Evolutionary conservation across 2,888 invertebrate species (phyloP).

Genomic region (Sicus ferrugineus): DNA sequence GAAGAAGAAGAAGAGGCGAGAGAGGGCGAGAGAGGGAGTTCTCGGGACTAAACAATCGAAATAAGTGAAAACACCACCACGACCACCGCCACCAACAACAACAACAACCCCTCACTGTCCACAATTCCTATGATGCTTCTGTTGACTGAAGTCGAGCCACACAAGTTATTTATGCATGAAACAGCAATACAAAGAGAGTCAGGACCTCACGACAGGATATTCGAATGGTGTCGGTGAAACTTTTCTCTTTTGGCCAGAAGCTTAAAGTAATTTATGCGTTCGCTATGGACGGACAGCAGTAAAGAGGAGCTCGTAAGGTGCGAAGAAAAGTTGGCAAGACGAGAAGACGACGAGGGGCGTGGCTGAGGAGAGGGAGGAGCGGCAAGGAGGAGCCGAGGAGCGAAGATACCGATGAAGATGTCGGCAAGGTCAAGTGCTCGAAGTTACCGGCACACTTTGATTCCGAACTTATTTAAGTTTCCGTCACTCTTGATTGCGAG

Average conservation of each 20-base stretch:
- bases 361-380: not conserved
- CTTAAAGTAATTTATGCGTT: constrained; percentile 28
- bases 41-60: not conserved
- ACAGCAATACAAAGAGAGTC: not conserved
- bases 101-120: constrained; percentile 31
- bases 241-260: not conserved
- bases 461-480: not conserved
- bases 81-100: constrained; percentile 35
- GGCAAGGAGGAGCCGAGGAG: not conserved
- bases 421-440: not conserved
- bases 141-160: constrained; percentile 29
- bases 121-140: not conserved
- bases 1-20: not conserved
- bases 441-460: not conserved
- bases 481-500: not conserved
- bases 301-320: not conserved
- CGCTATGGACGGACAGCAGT: constrained; percentile 9
- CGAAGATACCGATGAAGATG: not conserved
- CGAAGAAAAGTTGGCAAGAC: not conserved
- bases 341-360: not conserved
- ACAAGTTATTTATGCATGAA: constrained; percentile 34
- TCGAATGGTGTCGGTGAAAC: not conserved
- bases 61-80: constrained; percentile 48
- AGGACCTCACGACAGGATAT: not conserved
- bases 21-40: not conserved